Conservation (phyloP, 2,888 invertebrate genomes). For the Leptura quadrifasciata region DNA sequence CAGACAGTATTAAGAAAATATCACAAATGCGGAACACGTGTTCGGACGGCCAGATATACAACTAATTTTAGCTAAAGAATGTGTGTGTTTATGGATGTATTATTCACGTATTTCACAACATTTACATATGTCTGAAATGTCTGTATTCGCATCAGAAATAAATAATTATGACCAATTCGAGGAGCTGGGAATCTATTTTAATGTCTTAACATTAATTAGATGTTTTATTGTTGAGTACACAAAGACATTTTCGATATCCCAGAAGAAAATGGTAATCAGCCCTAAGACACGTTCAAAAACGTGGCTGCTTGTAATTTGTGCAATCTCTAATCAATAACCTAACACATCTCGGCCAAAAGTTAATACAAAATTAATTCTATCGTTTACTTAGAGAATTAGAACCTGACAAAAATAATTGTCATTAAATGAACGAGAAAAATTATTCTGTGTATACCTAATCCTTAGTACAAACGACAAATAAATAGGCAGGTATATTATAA, state of each 20-base stretch:
- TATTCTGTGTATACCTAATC: no score
- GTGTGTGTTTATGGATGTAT: constrained; percentile 43
- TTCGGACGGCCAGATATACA: constrained; percentile 17
- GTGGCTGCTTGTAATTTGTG: no score
- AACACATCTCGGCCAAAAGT: no score
- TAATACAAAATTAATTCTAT: no score
- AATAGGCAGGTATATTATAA: no score
- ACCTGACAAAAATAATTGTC: no score
- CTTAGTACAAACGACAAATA: no score
- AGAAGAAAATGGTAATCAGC: neutral
- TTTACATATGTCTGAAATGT: constrained; percentile 27
- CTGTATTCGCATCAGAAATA: constrained; percentile 19
- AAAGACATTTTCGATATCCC: neutral
- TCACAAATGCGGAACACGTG: constrained; percentile 57
- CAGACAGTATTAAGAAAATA: constrained; percentile 54
- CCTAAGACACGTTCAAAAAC: neutral
- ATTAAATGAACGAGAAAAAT: no score
- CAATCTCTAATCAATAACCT: no score
- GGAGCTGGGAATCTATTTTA: constrained; percentile 5
- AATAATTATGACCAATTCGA: constrained; percentile 19
- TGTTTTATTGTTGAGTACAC: neutral
- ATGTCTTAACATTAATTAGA: constrained; percentile 8
- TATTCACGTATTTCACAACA: constrained; percentile 40
- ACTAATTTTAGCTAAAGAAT: constrained; percentile 45
- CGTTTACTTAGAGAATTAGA: no score